Evolutionary conservation across 2,888 invertebrate species (phyloP).

Genomic region (Drosophila lacicola): DNA sequence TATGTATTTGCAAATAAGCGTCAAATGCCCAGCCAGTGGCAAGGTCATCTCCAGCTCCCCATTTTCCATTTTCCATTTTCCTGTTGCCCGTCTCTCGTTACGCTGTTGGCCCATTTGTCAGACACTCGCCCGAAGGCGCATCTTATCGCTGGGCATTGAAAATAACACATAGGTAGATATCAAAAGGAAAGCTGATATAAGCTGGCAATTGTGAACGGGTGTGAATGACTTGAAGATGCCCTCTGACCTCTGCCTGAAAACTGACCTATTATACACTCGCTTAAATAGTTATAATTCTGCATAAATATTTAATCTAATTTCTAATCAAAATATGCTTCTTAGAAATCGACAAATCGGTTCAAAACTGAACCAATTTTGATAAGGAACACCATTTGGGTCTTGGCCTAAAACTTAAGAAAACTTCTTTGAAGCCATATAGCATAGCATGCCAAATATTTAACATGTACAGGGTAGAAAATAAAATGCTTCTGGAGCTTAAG

Average conservation of each 20-base stretch:
- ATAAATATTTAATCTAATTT: background rate
- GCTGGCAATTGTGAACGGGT: background rate
- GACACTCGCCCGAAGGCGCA: constrained; percentile 28
- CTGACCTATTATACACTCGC: background rate
- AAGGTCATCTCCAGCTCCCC: constrained; percentile 30
- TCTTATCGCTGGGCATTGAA: constrained; percentile 50
- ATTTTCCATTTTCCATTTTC: background rate
- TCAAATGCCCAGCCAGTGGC: background rate
- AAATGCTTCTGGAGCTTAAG: constrained; percentile 35
- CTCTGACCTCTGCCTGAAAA: background rate
- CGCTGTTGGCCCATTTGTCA: constrained; percentile 42
- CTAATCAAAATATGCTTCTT: too few species aligned
- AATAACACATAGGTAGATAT: constrained; percentile 44
- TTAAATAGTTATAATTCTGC: background rate
- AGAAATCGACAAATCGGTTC: too few species aligned
- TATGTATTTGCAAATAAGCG: constrained; percentile 8
- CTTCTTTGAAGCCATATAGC: background rate
- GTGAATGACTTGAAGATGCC: constrained; percentile 4
- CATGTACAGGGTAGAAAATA: constrained; percentile 17
- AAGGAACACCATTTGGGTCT: too few species aligned
- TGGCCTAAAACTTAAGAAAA: background rate
- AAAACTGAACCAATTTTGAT: too few species aligned
- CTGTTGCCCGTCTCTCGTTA: constrained; percentile 4
- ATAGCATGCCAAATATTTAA: background rate
- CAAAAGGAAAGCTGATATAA: constrained; percentile 25